Percentiles rank a stretch among this genome's conserved stretches.
Evolutionary conservation across 2,888 invertebrate species (phyloP).

Genomic region (Nephrocerus scutellatus): DNA sequence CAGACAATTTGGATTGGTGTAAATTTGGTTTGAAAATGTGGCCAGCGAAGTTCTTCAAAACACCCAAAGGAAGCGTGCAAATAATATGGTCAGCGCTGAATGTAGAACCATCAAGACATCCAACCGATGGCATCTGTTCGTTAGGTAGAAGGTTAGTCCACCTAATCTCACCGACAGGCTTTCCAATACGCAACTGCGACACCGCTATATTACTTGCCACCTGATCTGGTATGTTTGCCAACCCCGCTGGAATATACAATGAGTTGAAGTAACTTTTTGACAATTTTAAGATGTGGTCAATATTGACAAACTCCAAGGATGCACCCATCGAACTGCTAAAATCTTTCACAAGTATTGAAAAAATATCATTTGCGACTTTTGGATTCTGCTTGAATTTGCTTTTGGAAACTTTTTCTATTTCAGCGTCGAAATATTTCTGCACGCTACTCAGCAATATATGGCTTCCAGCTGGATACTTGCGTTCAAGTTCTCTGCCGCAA

Average conservation of each 20-base stretch:
- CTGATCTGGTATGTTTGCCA: constrained; percentile 32
- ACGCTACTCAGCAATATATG: constrained; percentile 36
- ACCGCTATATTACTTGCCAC: constrained; percentile 47
- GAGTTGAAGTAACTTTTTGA: constrained; percentile 26
- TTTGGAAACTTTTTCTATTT: constrained; percentile 29
- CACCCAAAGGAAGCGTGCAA: constrained; percentile 70
- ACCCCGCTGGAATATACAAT: constrained; percentile 35
- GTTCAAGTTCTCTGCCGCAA: constrained; percentile 30
- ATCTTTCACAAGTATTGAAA: constrained; percentile 34
- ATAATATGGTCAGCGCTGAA: constrained; percentile 69
- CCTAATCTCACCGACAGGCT: constrained; percentile 61
- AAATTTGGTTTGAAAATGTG: constrained; percentile 66
- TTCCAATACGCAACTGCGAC: constrained; percentile 58
- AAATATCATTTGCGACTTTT: constrained; percentile 32
- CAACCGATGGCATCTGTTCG: constrained; percentile 51
- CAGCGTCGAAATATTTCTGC: constrained; percentile 35
- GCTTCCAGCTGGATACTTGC: constrained; percentile 31
- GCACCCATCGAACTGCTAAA: constrained; percentile 62
- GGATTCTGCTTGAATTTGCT: constrained; percentile 30
- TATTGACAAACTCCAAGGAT: constrained; percentile 64
- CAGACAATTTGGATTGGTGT: constrained; percentile 62
- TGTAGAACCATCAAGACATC: constrained; percentile 65
- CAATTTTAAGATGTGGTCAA: constrained; percentile 57
- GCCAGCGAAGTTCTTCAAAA: constrained; percentile 66
- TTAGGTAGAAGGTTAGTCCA: constrained; percentile 25